Base-by-base conservation (phyloP, 2,888 invertebrate species). In the Dryomyza anilis region DNA sequence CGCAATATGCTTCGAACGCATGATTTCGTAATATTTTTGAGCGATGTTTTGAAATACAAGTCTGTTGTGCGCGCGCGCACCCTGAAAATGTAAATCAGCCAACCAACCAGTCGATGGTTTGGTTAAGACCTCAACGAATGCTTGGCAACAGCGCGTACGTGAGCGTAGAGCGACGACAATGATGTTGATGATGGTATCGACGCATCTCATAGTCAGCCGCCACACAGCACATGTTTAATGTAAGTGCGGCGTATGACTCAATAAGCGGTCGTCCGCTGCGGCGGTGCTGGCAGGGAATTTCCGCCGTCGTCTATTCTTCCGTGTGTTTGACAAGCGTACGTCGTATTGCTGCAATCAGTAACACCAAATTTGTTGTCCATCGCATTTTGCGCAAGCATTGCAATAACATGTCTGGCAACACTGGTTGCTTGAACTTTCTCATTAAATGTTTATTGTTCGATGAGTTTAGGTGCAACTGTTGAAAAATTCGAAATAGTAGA, bases 121-220 rank as follows among this genome's bases (percentile, higher is more conserved):
- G n/a, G n/a, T n/a, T n/a, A n/a, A n/a, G n/a, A n/a, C n/a, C 50
- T 25, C 19, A 56, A 39, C 39, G 10, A 36, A 56, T 52, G 27
- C n/a, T 52, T 52, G 50, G 50, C 50, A 52, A 52, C 50, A 52
- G 25, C 36, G 39, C 59, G 46, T 46, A 52, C 23, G 27, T 52
- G 25, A 27, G 16, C 50, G 25, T 27, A 52, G n/a, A n/a, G n/a
- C n/a, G n/a, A n/a, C n/a, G n/a, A n/a, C n/a, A n/a, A n/a, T n/a
- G n/a, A n/a, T n/a, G n/a, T n/a, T n/a, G n/a, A n/a, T n/a, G n/a
- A n/a, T n/a, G n/a, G n/a, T n/a, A n/a, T n/a, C n/a, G n/a, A n/a
- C n/a, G n/a, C n/a, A n/a, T n/a, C 43, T 43, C 10, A 19, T 16
- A n/a, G 43, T 7, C 19, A 19, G 43, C 43, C 43, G n/a, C 43